phyloP scores from a whole-genome alignment of 2,113 vertebrate genomes.

The Burhinus oedicnemus region DNA sequence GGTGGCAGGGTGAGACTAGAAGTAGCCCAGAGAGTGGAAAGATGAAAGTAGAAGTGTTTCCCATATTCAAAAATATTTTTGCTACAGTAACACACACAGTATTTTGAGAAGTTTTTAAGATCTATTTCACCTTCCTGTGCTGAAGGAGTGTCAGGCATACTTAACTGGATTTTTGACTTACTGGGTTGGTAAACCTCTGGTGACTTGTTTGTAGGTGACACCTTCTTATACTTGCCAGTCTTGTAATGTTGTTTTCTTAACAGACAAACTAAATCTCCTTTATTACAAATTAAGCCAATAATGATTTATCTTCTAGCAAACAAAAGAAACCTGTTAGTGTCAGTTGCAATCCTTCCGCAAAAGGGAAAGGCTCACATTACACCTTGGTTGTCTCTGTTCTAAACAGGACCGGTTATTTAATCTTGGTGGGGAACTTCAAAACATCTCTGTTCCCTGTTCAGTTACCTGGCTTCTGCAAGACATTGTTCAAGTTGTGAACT shows the following conservation, averaged over 20 bases:
- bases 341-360: not conserved
- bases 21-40: not conserved
- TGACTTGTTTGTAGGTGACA: not conserved
- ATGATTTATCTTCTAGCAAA: not conserved
- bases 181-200: not conserved
- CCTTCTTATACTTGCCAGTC: not conserved
- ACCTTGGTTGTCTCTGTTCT: not conserved
- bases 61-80: not conserved
- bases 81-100: not conserved
- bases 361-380: not conserved
- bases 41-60: not conserved
- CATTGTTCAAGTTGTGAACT: not conserved
- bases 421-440: not conserved
- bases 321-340: not conserved
- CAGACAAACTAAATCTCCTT: not conserved
- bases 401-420: not conserved
- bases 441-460: not conserved
- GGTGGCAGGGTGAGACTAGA: not conserved
- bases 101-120: not conserved
- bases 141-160: not conserved
- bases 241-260: not conserved
- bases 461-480: not conserved
- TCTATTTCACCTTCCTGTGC: not conserved
- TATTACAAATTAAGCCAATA: not conserved
- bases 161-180: not conserved